Percentiles rank a stretch among this genome's conserved stretches.
Conservation (phyloP, 2,888 invertebrate genomes). For the Erebia ligea region DNA sequence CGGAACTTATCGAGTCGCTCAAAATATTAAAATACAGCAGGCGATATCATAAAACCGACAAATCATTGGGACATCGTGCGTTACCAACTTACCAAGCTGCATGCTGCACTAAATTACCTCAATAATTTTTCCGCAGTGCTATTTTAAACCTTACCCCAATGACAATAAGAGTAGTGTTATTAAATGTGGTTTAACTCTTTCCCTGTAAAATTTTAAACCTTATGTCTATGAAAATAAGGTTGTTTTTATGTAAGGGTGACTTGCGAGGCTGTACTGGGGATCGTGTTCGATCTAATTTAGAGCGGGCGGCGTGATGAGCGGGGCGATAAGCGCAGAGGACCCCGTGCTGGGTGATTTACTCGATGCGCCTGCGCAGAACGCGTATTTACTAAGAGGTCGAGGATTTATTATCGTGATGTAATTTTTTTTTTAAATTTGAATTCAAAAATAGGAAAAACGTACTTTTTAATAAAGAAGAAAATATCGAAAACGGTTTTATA, state of each 20-base stretch:
- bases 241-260: background rate
- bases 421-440: slow-evolving; percentile 4
- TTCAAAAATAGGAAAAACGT: background rate
- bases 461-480: background rate
- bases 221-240: background rate
- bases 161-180: background rate
- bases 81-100: slow-evolving; percentile 31
- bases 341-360: slow-evolving; percentile 73
- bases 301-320: slow-evolving; percentile 57
- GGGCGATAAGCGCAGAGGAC: slow-evolving; percentile 57
- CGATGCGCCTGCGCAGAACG: slow-evolving; percentile 39
- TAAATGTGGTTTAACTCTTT: background rate
- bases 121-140: background rate
- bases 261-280: slow-evolving; percentile 28
- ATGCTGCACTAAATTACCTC: background rate
- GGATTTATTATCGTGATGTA: slow-evolving; percentile 31
- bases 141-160: background rate
- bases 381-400: slow-evolving; percentile 41
- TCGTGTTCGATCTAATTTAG: slow-evolving; percentile 68
- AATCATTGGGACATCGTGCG: slow-evolving; percentile 54
- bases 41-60: slow-evolving; percentile 59
- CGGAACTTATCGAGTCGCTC: slow-evolving; percentile 33
- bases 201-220: background rate
- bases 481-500: too few relatives aligned
- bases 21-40: slow-evolving; percentile 39